These are phyloP conservation scores for Rhopalosiphum nymphaeae DNA, from an alignment of 2,888 invertebrate species.

Conservation along the genomic window DNA sequence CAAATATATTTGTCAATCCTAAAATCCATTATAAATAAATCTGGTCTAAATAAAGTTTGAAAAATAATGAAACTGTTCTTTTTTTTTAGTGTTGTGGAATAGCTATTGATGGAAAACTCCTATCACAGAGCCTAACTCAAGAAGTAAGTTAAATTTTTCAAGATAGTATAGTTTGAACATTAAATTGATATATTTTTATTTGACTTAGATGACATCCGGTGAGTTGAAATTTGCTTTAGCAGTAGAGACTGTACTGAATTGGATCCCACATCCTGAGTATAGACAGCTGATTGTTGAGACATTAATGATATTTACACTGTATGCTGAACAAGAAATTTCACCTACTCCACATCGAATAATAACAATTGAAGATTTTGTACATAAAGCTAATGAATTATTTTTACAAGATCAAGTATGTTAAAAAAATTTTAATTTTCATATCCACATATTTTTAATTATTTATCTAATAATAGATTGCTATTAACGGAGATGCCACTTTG, in stretches of 20 bases:
- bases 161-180: not conserved
- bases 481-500: constrained; percentile 91
- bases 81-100: constrained; percentile 87
- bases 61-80: constrained; percentile 42
- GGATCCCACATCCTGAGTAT: constrained; percentile 98
- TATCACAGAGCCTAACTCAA: constrained; percentile 93
- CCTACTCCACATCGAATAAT: constrained; percentile 84
- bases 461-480: constrained; percentile 77
- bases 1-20: not conserved
- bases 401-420: constrained; percentile 89
- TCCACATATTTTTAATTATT: constrained; percentile 53
- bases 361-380: constrained; percentile 91
- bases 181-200: not conserved
- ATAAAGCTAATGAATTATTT: constrained; percentile 94
- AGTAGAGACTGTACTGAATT: constrained; percentile 96
- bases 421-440: not conserved
- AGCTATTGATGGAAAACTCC: constrained; percentile 89
- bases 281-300: constrained; percentile 97
- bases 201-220: constrained; percentile 89
- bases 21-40: not conserved
- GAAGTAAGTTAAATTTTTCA: constrained; percentile 74
- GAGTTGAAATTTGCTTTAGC: constrained; percentile 98
- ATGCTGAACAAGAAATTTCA: constrained; percentile 82
- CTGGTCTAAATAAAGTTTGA: not conserved
- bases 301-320: constrained; percentile 93